Conservation (phyloP, 2,888 invertebrate species). For the Chrysopilus asiliformis region DNA sequence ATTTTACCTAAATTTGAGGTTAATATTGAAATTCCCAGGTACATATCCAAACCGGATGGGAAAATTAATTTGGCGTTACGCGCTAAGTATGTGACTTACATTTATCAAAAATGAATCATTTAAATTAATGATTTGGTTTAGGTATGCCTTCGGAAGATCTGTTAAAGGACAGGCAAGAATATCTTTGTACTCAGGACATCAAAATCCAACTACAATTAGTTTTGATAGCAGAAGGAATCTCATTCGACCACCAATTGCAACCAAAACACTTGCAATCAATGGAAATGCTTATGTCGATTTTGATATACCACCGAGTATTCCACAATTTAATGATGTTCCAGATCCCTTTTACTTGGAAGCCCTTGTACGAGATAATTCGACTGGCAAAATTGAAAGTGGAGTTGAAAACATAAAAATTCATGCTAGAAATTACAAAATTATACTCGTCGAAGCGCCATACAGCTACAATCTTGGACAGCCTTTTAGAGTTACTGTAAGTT, state of each 20-base stretch:
- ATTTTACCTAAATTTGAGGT: slow-evolving; percentile 90
- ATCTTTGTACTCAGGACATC: slow-evolving; percentile 53
- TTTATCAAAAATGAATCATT: not conserved
- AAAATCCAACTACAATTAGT: too few species aligned
- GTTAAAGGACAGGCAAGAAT: slow-evolving; percentile 76
- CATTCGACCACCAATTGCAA: too few species aligned
- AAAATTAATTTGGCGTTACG: slow-evolving; percentile 64
- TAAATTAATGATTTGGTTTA: slow-evolving; percentile 27
- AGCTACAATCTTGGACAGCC: slow-evolving; percentile 81
- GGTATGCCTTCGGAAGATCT: slow-evolving; percentile 74
- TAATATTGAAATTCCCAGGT: slow-evolving; percentile 64
- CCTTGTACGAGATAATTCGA: slow-evolving; percentile 79
- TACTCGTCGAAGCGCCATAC: slow-evolving; percentile 66
- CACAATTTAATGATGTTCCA: slow-evolving; percentile 57
- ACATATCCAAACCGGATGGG: slow-evolving; percentile 67
- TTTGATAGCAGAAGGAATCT: too few species aligned
- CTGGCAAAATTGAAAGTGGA: slow-evolving; percentile 65
- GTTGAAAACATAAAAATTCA: slow-evolving; percentile 61
- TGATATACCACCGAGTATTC: too few species aligned
- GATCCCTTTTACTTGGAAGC: slow-evolving; percentile 77
- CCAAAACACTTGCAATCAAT: slow-evolving; percentile 56
- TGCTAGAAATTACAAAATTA: slow-evolving; percentile 60
- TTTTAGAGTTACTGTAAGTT: slow-evolving; percentile 68
- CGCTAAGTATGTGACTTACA: slow-evolving; percentile 59
- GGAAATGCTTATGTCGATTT: slow-evolving; percentile 58